phyloP scores from a whole-genome alignment of 2,113 vertebrate genomes.

The Pluvialis apricaria region DNA sequence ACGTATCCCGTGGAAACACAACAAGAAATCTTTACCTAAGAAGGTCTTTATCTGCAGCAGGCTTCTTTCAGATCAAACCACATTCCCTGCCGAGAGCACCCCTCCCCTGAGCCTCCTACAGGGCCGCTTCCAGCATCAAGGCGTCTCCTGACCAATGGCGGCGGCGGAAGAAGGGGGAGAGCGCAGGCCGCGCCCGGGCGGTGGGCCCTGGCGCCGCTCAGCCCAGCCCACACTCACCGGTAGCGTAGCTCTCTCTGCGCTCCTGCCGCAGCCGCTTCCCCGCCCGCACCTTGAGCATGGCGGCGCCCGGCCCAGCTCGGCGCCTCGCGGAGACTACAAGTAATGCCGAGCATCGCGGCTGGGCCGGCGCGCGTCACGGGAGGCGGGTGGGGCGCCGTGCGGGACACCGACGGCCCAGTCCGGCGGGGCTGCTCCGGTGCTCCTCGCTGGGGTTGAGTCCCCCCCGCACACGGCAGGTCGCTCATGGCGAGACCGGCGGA shows the following conservation, averaged over 20 bases:
- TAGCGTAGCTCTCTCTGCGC: not conserved
- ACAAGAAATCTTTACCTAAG: not conserved
- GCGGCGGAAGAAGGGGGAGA: not conserved
- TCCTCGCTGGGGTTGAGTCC: not conserved
- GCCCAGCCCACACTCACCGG: not conserved
- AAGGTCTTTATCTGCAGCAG: not conserved
- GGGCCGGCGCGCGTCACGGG: not conserved
- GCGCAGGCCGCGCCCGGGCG: not conserved
- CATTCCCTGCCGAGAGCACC: not conserved
- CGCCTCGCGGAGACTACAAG: not conserved
- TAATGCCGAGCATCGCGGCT: not conserved
- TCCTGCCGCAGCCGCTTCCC: not conserved
- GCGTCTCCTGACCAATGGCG: not conserved
- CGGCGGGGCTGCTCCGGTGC: not conserved
- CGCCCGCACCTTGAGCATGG: not conserved
- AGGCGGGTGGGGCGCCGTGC: not conserved
- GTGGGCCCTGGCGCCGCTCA: not conserved
- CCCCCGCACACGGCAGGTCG: not conserved
- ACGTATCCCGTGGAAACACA: not conserved
- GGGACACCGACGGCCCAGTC: not conserved
- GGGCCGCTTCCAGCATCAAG: not conserved
- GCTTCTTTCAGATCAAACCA: not conserved
- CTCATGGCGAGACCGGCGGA: not conserved
- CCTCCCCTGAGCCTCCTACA: not conserved
- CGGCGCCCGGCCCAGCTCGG: too few relatives aligned